Conservation (phyloP, 1,140 invertebrate species). For the Calephelis virginiensis region DNA sequence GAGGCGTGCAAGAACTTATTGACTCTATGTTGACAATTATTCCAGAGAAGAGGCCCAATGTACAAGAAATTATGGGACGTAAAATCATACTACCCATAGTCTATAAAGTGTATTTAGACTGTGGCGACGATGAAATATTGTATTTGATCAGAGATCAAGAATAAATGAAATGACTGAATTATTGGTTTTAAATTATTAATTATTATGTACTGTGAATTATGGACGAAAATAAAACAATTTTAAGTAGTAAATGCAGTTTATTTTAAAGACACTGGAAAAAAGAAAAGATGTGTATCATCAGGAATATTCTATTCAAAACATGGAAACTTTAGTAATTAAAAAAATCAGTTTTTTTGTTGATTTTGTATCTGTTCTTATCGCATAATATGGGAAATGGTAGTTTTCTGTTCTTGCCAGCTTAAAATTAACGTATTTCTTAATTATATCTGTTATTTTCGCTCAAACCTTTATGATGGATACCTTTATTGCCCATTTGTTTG, state of each 20-base stretch:
- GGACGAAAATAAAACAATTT: conserved; percentile 20
- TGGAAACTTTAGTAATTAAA: neutral
- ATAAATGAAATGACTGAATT: neutral
- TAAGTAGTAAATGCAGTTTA: conserved; percentile 20
- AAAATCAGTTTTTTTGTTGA: conserved; percentile 6
- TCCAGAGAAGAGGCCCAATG: conserved; percentile 73
- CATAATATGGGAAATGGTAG: conserved; percentile 43
- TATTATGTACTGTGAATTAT: conserved; percentile 2
- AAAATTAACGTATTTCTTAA: conserved; percentile 37
- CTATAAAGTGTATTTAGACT: conserved; percentile 61
- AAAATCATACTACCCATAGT: conserved; percentile 62
- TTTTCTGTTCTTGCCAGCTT: conserved; percentile 63
- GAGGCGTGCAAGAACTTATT: conserved; percentile 76
- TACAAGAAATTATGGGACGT: conserved; percentile 67
- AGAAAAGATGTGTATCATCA: neutral
- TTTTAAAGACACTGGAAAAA: neutral
- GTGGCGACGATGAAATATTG: conserved; percentile 60
- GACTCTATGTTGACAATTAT: conserved; percentile 74
- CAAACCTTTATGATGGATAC: conserved; percentile 29
- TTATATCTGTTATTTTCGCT: conserved; percentile 57
- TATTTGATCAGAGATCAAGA: conserved; percentile 37
- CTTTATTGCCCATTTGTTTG: conserved; percentile 60
- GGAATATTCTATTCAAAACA: neutral
- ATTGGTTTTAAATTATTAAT: no score
- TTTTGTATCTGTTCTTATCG: conserved; percentile 58